Evolutionary conservation across 2,797 vertebrate genomes (phyloP).

Genomic region (Threskiornis aethiopicus): DNA sequence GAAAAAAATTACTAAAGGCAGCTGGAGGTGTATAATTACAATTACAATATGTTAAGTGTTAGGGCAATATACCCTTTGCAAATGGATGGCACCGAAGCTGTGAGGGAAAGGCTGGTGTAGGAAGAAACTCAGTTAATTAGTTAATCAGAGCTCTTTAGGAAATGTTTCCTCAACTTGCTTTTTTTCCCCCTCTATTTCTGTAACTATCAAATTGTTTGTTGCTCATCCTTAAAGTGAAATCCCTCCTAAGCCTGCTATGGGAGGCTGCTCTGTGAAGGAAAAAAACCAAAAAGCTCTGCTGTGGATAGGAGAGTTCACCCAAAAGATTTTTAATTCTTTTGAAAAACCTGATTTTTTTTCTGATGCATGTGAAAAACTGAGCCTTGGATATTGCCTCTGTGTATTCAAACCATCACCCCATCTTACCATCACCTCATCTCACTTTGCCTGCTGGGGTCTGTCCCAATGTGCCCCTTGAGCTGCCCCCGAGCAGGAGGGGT

Average conservation of each 20-base stretch:
- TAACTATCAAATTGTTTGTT: not conserved
- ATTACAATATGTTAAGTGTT: not conserved
- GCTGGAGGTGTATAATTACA: not conserved
- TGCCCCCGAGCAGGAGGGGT: not conserved
- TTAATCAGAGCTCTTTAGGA: conserved; percentile 51
- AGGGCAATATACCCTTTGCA: not conserved
- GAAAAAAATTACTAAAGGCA: not conserved
- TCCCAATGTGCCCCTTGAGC: not conserved
- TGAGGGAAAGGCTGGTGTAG: not conserved
- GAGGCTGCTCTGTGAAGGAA: not conserved
- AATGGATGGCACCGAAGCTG: not conserved
- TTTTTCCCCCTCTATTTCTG: not conserved
- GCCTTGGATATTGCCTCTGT: not conserved
- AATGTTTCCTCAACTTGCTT: conserved; percentile 12
- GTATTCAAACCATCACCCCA: not conserved
- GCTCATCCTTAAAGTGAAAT: conserved; percentile 24
- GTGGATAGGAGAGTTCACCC: not conserved
- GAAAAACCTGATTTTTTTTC: not conserved
- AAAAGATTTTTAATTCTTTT: not conserved
- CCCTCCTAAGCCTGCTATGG: not conserved
- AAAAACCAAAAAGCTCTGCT: not conserved
- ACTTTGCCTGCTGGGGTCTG: not conserved
- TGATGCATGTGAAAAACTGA: not conserved
- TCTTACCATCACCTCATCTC: not conserved
- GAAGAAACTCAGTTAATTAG: conserved; percentile 55